Percentiles rank a stretch among this genome's conserved stretches.
Conservation (phyloP, 2,797 vertebrate genomes). For the Erithacus rubecula region DNA sequence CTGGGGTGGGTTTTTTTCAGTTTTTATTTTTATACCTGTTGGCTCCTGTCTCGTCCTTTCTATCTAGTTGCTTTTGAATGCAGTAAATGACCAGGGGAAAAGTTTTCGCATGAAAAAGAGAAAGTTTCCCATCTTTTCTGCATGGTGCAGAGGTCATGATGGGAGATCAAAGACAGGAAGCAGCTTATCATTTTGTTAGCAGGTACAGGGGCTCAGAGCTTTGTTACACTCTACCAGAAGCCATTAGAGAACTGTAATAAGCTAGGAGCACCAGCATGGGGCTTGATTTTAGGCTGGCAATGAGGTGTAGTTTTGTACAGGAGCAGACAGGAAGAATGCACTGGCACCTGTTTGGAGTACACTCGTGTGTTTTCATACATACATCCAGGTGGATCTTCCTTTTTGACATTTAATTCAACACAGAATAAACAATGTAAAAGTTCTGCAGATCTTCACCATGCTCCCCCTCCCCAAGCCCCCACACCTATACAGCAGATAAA, state of each 20-base stretch:
- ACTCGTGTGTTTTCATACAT: neutral
- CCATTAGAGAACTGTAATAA: constrained; percentile 33
- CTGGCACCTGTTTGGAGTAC: neutral
- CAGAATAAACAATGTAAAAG: neutral
- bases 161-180: constrained; percentile 45
- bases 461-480: fast-evolving
- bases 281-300: neutral
- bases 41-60: neutral
- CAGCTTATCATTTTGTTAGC: constrained; percentile 40
- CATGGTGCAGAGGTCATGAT: neutral
- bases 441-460: neutral
- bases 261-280: neutral
- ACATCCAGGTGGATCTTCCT: neutral
- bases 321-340: neutral
- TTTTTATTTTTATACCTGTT: constrained; percentile 16
- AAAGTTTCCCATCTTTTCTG: constrained; percentile 33
- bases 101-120: neutral
- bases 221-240: constrained; percentile 29
- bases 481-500: neutral
- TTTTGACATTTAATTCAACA: neutral
- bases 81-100: neutral
- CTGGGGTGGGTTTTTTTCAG: neutral
- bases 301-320: neutral
- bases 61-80: neutral
- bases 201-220: neutral